Evolutionary conservation across 2,888 invertebrate genomes (phyloP).

Genomic region (Sphecodes monilicornis): DNA sequence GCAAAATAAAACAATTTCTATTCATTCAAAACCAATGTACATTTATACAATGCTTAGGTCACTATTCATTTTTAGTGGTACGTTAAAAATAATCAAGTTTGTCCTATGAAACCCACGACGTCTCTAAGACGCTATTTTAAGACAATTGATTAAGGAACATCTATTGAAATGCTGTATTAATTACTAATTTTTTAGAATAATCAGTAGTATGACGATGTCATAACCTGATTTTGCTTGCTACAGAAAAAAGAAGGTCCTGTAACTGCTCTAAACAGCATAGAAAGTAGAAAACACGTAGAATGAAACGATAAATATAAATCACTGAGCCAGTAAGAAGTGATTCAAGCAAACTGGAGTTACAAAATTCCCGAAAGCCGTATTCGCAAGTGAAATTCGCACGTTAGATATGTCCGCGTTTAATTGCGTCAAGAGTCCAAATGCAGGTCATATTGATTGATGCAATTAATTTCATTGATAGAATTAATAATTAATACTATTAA

Average conservation of each 20-base stretch:
- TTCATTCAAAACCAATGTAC: no score
- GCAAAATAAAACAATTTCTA: no score
- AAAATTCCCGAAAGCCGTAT: neutral
- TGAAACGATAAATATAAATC: neutral
- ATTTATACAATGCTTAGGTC: no score
- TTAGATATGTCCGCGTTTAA: no score
- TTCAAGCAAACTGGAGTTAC: neutral
- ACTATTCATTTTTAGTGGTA: no score
- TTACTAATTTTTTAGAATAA: neutral
- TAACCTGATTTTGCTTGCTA: no score
- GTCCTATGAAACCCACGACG: no score
- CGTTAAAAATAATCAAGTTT: no score
- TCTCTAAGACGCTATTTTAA: no score
- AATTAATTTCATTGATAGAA: neutral
- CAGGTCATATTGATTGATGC: neutral
- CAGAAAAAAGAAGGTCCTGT: neutral
- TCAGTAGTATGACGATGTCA: neutral
- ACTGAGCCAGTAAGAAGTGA: neutral
- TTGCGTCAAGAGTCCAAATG: neutral
- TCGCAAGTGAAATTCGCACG: neutral
- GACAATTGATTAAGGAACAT: no score
- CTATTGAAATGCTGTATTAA: neutral
- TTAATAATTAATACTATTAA: constrained; percentile 1
- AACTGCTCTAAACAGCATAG: neutral
- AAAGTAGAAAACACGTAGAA: neutral